Conservation (phyloP, 2,113 vertebrate genomes). For the Ceratotherium simum region DNA sequence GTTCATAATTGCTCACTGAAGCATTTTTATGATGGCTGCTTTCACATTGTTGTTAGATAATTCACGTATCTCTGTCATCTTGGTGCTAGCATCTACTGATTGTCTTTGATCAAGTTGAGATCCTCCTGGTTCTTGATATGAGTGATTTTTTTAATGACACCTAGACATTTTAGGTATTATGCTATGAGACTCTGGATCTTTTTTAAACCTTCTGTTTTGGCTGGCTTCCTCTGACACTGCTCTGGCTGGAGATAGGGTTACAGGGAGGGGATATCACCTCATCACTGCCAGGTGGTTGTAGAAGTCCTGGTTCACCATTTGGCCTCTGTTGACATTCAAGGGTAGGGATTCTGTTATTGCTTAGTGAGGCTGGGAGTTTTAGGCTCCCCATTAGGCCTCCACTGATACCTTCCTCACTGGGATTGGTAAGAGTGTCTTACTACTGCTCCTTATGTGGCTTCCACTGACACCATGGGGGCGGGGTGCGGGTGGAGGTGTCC, state of each 20-base stretch:
- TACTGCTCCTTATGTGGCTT: not conserved
- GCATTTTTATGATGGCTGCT: not conserved
- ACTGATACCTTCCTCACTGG: not conserved
- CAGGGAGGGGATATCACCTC: not conserved
- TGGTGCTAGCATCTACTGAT: not conserved
- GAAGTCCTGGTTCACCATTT: slow-evolving; percentile 14
- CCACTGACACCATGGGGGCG: not conserved
- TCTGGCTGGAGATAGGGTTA: not conserved
- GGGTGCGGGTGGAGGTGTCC: not conserved
- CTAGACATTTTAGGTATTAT: not conserved
- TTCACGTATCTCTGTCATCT: not conserved
- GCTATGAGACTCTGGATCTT: not conserved
- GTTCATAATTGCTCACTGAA: not conserved
- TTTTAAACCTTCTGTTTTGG: slow-evolving; percentile 13
- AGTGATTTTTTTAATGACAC: not conserved
- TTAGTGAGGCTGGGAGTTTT: not conserved
- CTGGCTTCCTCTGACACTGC: slow-evolving; percentile 31
- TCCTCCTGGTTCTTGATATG: slow-evolving; percentile 4
- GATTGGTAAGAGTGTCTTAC: not conserved
- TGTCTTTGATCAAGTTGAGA: not conserved
- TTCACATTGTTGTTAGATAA: not conserved
- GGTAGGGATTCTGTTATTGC: not conserved
- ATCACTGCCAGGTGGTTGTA: not conserved
- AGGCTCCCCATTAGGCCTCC: not conserved
- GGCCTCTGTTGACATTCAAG: not conserved